Base-by-base conservation (phyloP, 2,888 invertebrate genomes). In the Hydriomena furcata region DNA sequence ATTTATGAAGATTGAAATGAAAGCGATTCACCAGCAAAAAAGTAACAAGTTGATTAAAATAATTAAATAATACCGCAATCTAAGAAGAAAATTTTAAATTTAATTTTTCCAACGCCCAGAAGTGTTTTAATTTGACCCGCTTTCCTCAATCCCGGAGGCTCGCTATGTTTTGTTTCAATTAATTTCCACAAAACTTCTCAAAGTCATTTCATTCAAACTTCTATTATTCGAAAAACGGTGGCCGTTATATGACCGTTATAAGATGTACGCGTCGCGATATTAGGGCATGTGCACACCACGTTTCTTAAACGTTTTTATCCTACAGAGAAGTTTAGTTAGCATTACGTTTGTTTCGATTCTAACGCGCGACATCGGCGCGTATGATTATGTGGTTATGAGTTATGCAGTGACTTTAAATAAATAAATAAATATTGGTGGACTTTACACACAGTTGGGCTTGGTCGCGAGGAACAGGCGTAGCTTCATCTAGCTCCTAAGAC, bases 161-260 rank as follows among this genome's bases (percentile, higher is more conserved):
- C 20, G 11, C 21, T 5, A 25, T 40, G 40, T 40, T 47, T 32
- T 23, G 41, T 35, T 41, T 35, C 10, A 41, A 47, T 47, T 47
- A 47, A 47, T 41, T 41, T 30, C 10, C 20, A 17, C 20, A 20
- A 12, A 34, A 27, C 13, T 17, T 11, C 27, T 35, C 20, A 20
- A 36, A 36, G 35, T 43, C 43, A 35, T 10, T 8, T 11, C n/a
- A 11, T 21, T 13, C 17, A 5, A 32, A 17, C 20, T 11, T 27
- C 7, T n/a, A 1, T 28, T 35, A 5, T 7, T 7, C n/a, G 1
- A 35, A 7, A 34, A 10, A 1, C 7, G 2, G 10, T 21, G 8
- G n/a, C 23, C 35, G 24, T 24, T 10, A 24, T 5, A 3, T 21
- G 23, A 23, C 23, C 5, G 23, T 23, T n/a, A n/a, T n/a, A n/a